A percentile compares a stretch with the other conserved stretches of the same genome.
These are phyloP conservation scores for Conus betulinus DNA, from an alignment of 1,140 invertebrate genomes.

Conservation along the genomic window DNA sequence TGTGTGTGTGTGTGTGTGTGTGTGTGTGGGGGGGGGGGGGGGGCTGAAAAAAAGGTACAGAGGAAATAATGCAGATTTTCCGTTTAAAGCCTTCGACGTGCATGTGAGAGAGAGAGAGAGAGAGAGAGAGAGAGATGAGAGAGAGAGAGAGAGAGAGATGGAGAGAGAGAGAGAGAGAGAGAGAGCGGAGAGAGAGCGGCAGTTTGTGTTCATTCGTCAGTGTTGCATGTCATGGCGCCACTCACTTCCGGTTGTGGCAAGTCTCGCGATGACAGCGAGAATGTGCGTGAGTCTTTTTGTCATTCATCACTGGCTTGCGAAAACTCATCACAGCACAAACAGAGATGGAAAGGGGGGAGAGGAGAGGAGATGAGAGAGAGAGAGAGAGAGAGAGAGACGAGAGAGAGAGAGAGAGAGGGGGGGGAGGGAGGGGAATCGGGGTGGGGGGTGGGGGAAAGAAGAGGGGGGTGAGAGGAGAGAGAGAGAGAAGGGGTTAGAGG, in stretches of 20 bases:
- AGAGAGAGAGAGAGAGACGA: not conserved
- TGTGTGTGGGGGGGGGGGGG: no score
- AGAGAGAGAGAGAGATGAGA: not conserved
- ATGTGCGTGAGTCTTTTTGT: not conserved
- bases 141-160: not conserved
- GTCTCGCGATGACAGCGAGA: not conserved
- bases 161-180: not conserved
- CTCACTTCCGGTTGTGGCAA: not conserved
- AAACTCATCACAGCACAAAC: not conserved
- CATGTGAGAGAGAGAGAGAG: no score
- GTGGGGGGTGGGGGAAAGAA: not conserved
- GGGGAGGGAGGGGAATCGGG: not conserved
- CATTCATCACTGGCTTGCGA: not conserved
- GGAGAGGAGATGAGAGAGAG: no score
- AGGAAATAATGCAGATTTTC: no score
- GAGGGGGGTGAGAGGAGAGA: not conserved
- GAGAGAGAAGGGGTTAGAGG: not conserved
- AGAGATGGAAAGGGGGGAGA: no score
- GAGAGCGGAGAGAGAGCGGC: not conserved
- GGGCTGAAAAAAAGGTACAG: no score
- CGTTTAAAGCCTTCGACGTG: no score
- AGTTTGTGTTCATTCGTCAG: not conserved
- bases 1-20: no score
- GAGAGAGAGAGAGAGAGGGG: not conserved
- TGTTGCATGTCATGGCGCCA: not conserved